Percentiles rank a stretch among this genome's conserved stretches.
phyloP scores from a whole-genome alignment of 2,113 vertebrate genomes.

The Dipodomys merriami region DNA sequence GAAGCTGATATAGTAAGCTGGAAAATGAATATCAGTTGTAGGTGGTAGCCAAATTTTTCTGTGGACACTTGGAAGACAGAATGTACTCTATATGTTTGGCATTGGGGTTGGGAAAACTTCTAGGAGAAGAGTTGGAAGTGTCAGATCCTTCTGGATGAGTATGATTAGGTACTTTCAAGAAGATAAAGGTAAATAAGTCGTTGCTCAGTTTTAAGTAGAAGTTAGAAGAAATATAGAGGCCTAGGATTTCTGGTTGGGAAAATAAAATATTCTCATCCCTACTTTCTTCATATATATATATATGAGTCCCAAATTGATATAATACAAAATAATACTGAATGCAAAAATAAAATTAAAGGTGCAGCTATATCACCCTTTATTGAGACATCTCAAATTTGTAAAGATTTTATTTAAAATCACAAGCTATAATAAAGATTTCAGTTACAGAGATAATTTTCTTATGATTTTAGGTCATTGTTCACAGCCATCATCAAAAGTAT shows the following conservation, averaged over 20 bases:
- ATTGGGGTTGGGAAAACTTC: not conserved
- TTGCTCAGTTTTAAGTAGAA: not conserved
- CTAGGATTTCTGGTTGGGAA: not conserved
- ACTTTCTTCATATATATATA: not conserved
- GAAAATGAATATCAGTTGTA: not conserved
- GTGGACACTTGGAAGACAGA: not conserved
- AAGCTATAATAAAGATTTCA: not conserved
- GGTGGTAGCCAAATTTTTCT: not conserved
- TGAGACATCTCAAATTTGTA: not conserved
- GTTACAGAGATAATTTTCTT: not conserved
- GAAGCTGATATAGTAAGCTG: not conserved
- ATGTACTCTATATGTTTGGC: not conserved
- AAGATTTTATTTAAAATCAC: not conserved
- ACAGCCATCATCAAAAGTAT: not conserved
- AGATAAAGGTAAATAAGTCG: not conserved
- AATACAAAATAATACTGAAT: not conserved
- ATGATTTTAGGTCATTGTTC: not conserved
- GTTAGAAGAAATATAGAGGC: not conserved
- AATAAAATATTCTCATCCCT: not conserved
- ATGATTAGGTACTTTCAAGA: not conserved
- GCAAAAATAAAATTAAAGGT: not conserved
- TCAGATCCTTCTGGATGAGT: not conserved
- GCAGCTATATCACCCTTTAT: not conserved
- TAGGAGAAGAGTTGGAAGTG: not conserved
- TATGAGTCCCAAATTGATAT: not conserved